phyloP scores from a whole-genome alignment of 2,113 vertebrate genomes.

The Camelus bactrianus region DNA sequence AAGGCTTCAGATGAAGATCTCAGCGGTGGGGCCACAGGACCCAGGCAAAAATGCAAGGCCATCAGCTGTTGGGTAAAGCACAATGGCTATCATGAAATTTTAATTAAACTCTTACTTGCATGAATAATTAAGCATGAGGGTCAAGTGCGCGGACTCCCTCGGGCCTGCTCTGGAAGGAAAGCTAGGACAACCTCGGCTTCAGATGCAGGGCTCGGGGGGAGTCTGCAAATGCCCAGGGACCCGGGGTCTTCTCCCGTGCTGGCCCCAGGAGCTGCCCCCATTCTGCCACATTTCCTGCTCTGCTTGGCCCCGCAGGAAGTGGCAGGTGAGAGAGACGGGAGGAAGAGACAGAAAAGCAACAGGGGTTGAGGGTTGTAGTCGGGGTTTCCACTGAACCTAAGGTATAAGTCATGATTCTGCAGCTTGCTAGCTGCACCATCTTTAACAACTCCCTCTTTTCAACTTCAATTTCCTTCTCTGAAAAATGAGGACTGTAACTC shows the following conservation, averaged over 20 bases:
- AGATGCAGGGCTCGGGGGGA: fast-evolving
- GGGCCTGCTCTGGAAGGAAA: neutral
- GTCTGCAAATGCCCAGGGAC: neutral
- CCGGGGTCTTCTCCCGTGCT: neutral
- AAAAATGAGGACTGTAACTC: neutral
- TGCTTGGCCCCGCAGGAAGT: neutral
- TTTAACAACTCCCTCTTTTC: neutral
- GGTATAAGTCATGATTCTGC: too few species aligned
- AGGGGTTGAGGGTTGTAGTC: neutral
- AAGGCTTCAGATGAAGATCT: neutral
- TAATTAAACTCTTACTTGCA: constrained; percentile 69
- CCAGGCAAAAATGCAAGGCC: neutral
- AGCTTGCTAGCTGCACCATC: neutral
- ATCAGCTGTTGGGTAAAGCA: neutral
- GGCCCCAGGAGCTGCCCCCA: neutral
- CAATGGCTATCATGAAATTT: constrained; percentile 67
- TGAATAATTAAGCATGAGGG: constrained; percentile 68
- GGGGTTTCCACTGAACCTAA: neutral
- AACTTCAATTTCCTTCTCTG: neutral
- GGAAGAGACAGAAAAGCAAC: neutral
- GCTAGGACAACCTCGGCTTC: neutral
- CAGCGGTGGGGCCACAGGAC: neutral
- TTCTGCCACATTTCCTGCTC: neutral
- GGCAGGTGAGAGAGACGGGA: neutral
- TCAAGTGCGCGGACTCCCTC: neutral